Evolutionary conservation across 2,888 invertebrate species (phyloP).

Genomic region (Polydrusus tereticollis): DNA sequence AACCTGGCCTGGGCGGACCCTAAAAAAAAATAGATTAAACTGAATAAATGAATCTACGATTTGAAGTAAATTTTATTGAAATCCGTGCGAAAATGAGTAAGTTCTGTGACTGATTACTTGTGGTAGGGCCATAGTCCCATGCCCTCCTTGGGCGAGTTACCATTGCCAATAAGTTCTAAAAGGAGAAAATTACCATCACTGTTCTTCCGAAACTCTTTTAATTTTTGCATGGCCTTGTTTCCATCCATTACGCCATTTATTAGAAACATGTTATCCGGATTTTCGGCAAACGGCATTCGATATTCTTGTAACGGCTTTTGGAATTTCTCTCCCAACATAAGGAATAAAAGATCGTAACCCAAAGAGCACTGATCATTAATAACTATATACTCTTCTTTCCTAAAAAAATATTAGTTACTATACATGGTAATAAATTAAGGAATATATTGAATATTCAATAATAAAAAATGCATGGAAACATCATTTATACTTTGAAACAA

Average conservation of each 20-base stretch:
- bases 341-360: constrained; percentile 71
- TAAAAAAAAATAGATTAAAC: too few relatives aligned
- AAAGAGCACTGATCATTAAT: constrained; percentile 66
- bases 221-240: constrained; percentile 65
- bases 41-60: too few relatives aligned
- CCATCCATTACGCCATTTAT: constrained; percentile 74
- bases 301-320: constrained; percentile 67
- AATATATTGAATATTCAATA: too few relatives aligned
- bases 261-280: constrained; percentile 74
- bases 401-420: constrained; percentile 24
- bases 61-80: too few relatives aligned
- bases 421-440: too few relatives aligned
- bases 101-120: too few relatives aligned
- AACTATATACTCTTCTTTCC: constrained; percentile 71
- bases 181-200: constrained; percentile 19
- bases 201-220: constrained; percentile 51
- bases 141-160: too few relatives aligned
- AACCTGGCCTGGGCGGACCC: too few relatives aligned
- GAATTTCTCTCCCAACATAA: constrained; percentile 73
- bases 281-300: constrained; percentile 57
- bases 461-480: too few relatives aligned
- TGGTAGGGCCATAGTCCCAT: too few relatives aligned
- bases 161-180: background rate
- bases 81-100: too few relatives aligned
- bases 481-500: too few relatives aligned